Evolutionary conservation across 2,888 invertebrate genomes (phyloP).

Genomic region (Dascillus cervinus): DNA sequence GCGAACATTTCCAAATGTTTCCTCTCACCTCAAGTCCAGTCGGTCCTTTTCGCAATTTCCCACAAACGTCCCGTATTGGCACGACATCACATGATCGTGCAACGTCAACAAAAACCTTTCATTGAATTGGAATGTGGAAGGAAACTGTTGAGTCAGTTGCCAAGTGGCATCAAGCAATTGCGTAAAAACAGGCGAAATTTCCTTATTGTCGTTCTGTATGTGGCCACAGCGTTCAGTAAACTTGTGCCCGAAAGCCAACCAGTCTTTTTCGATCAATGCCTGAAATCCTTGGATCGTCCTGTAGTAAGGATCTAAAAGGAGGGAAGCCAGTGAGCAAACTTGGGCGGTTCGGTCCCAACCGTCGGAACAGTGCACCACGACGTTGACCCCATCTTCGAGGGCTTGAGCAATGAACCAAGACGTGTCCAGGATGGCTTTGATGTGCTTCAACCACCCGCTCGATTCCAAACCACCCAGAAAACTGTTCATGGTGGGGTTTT

Average conservation of each 20-base stretch:
- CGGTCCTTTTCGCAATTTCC: conserved; percentile 98
- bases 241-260: conserved; percentile 95
- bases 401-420: conserved; percentile 86
- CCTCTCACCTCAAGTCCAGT: conserved; percentile 63
- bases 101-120: conserved; percentile 87
- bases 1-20: background rate
- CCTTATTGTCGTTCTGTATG: conserved; percentile 73
- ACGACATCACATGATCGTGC: conserved; percentile 95
- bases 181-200: conserved; percentile 87
- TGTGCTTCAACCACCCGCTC: conserved; percentile 94
- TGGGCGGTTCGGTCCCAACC: conserved; percentile 99
- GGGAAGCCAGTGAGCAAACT: conserved; percentile 86
- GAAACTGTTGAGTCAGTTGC: conserved; percentile 80
- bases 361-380: conserved; percentile 97
- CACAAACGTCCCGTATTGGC: conserved; percentile 96
- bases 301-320: conserved; percentile 93
- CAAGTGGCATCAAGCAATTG: conserved; percentile 90
- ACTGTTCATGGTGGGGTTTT: conserved; percentile 80
- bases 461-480: conserved; percentile 88
- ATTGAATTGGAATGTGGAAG: conserved; percentile 94
- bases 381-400: conserved; percentile 74
- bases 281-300: conserved; percentile 91
- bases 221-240: conserved; percentile 91
- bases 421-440: conserved; percentile 72
- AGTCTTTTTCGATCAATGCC: conserved; percentile 93